phyloP scores from a whole-genome alignment of 2,797 vertebrate species.

The Ataeniobius toweri region DNA sequence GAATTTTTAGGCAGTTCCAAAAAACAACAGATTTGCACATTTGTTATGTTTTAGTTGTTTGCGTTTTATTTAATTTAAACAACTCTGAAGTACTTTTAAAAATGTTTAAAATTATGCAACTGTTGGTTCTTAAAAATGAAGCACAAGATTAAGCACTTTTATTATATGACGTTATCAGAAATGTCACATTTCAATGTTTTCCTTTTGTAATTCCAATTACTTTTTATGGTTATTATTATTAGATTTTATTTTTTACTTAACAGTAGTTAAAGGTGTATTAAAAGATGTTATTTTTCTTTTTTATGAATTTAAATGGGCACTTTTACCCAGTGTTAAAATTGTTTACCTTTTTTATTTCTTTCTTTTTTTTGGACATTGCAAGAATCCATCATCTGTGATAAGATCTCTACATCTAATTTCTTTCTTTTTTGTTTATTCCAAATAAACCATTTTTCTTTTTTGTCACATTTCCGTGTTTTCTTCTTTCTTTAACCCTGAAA shows the following conservation, averaged over 20 bases:
- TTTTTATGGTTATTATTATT: neutral
- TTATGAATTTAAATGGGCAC: conserved; percentile 35
- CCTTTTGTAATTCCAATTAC: neutral
- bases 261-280: neutral
- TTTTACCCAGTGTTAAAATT: conserved; percentile 27
- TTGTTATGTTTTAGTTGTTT: neutral
- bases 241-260: neutral
- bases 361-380: conserved; percentile 28
- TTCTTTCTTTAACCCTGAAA: conserved; percentile 43
- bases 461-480: conserved; percentile 12
- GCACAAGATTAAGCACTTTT: neutral
- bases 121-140: neutral
- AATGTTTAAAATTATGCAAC: neutral
- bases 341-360: conserved; percentile 42
- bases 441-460: neutral
- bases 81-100: neutral
- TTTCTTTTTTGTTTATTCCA: neutral
- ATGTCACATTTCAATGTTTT: neutral
- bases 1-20: no score
- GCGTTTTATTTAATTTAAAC: neutral
- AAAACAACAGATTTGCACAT: no score
- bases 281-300: neutral
- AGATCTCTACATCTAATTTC: conserved; percentile 14
- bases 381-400: conserved; percentile 25
- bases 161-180: neutral